These are phyloP conservation scores for Etheostoma cragini DNA, from an alignment of 2,113 vertebrate genomes.

Conservation along the genomic window DNA sequence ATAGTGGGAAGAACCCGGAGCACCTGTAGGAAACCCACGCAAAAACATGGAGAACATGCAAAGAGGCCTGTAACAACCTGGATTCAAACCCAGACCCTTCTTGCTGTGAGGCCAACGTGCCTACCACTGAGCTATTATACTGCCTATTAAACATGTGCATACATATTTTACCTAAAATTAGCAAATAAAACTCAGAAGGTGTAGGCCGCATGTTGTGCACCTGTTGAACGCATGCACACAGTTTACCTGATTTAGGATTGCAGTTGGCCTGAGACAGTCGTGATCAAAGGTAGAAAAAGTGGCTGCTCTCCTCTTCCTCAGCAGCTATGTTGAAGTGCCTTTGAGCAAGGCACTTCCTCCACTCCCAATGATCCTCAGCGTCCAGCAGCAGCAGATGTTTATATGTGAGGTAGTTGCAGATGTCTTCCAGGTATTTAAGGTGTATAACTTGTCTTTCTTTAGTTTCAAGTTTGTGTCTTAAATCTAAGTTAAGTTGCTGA, in stretches of 20 bases:
- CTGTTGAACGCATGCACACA: not conserved
- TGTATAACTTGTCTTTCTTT: not conserved
- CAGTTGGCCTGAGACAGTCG: not conserved
- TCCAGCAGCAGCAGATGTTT: not conserved
- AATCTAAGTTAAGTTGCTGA: not conserved
- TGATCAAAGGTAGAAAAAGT: not conserved
- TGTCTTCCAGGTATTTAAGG: not conserved
- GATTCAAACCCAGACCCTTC: no score
- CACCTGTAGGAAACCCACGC: no score
- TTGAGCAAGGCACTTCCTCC: constrained; percentile 37
- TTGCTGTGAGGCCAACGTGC: no score
- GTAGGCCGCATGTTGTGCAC: not conserved
- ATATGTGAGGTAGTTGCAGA: not conserved
- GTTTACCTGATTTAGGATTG: constrained; percentile 41
- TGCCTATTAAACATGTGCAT: not conserved
- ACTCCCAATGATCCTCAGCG: not conserved
- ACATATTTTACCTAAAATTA: not conserved
- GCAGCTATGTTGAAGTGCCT: constrained; percentile 12
- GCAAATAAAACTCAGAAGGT: not conserved
- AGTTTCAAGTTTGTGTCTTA: not conserved
- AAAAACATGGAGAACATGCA: no score
- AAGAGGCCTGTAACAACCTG: no score
- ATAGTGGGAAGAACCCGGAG: no score
- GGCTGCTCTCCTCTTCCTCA: constrained; percentile 7
- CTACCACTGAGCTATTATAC: no score